Evolutionary conservation across 1,140 invertebrate genomes (phyloP), one percentile per base, ranked within the genome.

Genomic region (Riptortus pedestris): DNA sequence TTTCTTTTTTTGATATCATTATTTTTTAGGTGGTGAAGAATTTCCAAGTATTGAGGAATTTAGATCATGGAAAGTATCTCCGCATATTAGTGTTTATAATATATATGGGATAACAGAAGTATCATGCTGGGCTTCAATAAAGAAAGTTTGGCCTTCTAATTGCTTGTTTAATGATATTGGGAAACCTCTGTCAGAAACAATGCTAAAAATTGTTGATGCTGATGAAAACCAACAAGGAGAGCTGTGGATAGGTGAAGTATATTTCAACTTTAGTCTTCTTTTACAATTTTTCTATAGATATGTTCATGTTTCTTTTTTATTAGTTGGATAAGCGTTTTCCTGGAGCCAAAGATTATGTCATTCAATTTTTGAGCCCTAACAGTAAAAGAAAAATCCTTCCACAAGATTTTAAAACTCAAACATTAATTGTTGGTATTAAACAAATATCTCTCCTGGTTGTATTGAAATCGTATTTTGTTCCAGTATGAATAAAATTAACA

Each of bases 101-200:
- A 73, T 90, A 59, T 92, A 91, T 80, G 89, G 90, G 60, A 83
- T 89, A 20, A 90, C 88, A 33, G 89, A 92, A 76, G 79, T 91
- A 57, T 91, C 88, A 4, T 89, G 87, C 73, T 92, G 89, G 90
- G 83, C 88, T 1, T 83, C 82, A 69, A 77, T 81, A 45, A 74
- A 78, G 58, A 74, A 82, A 76, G 72, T 88, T 1, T 67, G 78
- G 60, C 67, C 76, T 1, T 66, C 67, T 57, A 71, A 73, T 68
- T 73, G 18, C 29, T 20, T 24, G 16, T 18, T 16, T 24, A 59
- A 22, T 59, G 18, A 38, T 59, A 59, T 90, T 16, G 86, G 86
- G 2, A 69, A 76, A 64, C 73, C 78, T 66, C 73, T 90, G 27
- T 76, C 77, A 62, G 78, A 85, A 65, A 89, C 86, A 51, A 66